phyloP scores from a whole-genome alignment of 2,113 vertebrate genomes.

The Leptodactylus fuscus region DNA sequence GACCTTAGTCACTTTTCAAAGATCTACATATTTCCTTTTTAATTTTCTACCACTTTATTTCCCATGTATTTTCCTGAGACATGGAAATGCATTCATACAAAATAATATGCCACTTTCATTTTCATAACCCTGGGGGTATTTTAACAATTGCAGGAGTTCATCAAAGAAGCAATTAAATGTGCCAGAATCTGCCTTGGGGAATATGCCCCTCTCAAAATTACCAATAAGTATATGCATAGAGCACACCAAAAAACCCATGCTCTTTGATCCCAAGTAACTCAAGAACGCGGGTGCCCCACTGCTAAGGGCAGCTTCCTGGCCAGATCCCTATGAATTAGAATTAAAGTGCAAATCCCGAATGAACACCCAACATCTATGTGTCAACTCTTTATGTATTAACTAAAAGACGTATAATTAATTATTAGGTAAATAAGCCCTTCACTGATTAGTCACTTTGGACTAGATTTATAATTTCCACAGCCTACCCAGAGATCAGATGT shows the following conservation, averaged over 20 bases:
- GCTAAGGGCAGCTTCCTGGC: constrained; percentile 50
- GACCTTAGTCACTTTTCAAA: constrained; percentile 35
- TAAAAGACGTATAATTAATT: constrained; percentile 42
- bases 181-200: constrained; percentile 55
- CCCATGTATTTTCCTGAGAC: constrained; percentile 45
- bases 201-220: constrained; percentile 52
- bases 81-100: constrained; percentile 50
- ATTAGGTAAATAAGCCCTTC: constrained; percentile 24
- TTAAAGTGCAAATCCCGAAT: constrained; percentile 32
- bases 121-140: constrained; percentile 54
- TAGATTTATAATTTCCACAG: not conserved
- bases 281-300: constrained; percentile 46
- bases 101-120: constrained; percentile 54
- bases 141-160: constrained; percentile 56
- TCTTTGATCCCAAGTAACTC: constrained; percentile 57
- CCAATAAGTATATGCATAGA: constrained; percentile 51
- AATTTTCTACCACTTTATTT: constrained; percentile 33
- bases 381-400: constrained; percentile 22
- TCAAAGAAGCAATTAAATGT: constrained; percentile 60
- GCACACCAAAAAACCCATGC: constrained; percentile 55
- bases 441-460: constrained; percentile 39
- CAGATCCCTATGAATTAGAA: constrained; percentile 21
- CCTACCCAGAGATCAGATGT: constrained; percentile 8
- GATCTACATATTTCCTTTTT: constrained; percentile 46
- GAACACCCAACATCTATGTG: not conserved